Percentiles rank a stretch among this genome's conserved stretches.
phyloP scores from a whole-genome alignment of 2,888 invertebrate genomes.

The Ecliptopera silaceata region DNA sequence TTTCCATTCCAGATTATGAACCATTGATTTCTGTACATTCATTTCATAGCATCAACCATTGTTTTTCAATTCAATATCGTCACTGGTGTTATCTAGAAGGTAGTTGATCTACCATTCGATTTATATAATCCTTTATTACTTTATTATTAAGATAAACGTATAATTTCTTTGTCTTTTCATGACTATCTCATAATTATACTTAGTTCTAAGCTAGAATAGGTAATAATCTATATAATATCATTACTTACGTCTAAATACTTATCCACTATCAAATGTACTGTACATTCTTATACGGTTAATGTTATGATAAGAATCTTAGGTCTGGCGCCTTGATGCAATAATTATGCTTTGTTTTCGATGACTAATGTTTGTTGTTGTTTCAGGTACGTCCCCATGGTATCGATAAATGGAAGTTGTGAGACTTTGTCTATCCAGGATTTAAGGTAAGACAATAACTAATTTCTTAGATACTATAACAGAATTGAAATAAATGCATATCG shows the following conservation, averaged over 20 bases:
- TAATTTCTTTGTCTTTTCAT: too few relatives aligned
- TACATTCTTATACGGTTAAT: conserved; percentile 10
- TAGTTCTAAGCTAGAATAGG: background rate
- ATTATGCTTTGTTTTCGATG: conserved; percentile 26
- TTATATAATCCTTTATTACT: too few relatives aligned
- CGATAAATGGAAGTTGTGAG: conserved; percentile 33
- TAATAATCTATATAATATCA: background rate
- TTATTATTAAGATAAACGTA: too few relatives aligned
- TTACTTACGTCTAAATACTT: background rate
- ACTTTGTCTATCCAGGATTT: conserved; percentile 29
- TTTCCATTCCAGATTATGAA: too few relatives aligned
- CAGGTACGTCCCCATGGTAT: conserved; percentile 36
- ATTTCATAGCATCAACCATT: too few relatives aligned
- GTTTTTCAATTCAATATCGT: too few relatives aligned
- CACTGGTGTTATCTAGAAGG: too few relatives aligned
- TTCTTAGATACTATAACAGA: too few relatives aligned
- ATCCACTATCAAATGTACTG: background rate
- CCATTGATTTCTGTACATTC: too few relatives aligned
- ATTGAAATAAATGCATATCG: too few relatives aligned
- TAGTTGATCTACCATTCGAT: too few relatives aligned
- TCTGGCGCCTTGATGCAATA: conserved; percentile 21
- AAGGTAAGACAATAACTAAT: conserved; percentile 26
- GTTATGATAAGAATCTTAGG: conserved; percentile 17
- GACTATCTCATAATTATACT: background rate
- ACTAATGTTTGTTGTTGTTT: conserved; percentile 30